phyloP scores from a whole-genome alignment of 2,888 invertebrate species.

The Lasioglossum marginatum region DNA sequence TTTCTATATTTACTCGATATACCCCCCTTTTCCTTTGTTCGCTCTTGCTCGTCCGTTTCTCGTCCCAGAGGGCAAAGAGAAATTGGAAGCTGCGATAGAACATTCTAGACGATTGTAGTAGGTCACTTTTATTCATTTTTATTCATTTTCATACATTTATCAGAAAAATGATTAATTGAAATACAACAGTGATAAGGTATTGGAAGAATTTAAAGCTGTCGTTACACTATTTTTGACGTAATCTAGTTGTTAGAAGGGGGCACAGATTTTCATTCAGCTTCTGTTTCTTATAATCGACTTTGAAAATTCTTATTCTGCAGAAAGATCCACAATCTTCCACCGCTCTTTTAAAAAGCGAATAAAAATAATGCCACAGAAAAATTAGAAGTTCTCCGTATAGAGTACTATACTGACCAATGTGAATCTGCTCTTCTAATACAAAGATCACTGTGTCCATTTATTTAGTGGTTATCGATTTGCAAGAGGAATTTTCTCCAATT shows the following conservation, averaged over 20 bases:
- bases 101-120: neutral
- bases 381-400: too few species aligned
- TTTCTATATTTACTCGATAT: neutral
- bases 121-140: too few species aligned
- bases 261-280: neutral
- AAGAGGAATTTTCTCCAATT: too few species aligned
- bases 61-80: neutral
- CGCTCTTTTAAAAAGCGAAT: too few species aligned
- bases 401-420: too few species aligned
- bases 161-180: neutral
- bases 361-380: too few species aligned
- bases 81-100: neutral
- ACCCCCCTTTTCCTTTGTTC: neutral
- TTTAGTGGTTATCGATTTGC: too few species aligned
- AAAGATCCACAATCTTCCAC: neutral
- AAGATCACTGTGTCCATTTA: too few species aligned
- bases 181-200: neutral
- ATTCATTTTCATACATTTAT: too few species aligned
- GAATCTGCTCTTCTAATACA: too few species aligned
- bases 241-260: neutral
- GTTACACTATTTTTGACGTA: neutral
- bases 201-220: neutral
- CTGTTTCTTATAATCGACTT: neutral
- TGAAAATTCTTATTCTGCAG: neutral
- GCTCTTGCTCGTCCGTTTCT: neutral